Evolutionary conservation across 1,140 invertebrate genomes (phyloP), one percentile per base, ranked within the genome.

Genomic region (Spodoptera litura): DNA sequence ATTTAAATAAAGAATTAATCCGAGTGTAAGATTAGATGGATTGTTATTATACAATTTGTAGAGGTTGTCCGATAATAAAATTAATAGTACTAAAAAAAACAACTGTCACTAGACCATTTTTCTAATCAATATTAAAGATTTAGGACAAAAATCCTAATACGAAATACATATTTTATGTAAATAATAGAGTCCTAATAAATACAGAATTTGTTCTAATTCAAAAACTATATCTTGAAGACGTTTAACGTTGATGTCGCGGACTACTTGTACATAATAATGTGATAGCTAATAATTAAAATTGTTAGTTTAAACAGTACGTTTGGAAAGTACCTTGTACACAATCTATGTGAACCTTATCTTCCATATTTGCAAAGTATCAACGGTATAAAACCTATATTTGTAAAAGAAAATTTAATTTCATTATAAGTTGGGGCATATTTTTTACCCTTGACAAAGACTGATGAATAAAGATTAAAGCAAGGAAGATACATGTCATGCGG

Each of bases 371-470:
- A 38, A 62, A 44, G 49, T 61, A 52, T 49, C 58, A 56, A 74
- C 58, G 25, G 49, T 49, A 62, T 61, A 59, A 15, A 27, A 62
- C 12, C 51, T 15, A 49, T 64, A 15, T 44, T 44, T 44, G 38
- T 44, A 44, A 44, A 10, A 44, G 53, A 49, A 64, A 64, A 52
- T 52, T 64, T 75, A 8, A 38, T 62, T 75, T 75, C 13, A 62
- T 58, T 59, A 75, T 62, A 64, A 75, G 25, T 75, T 75, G 49
- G 72, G 68, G 74, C 58, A 13, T 49, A 31, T 59, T 49, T 73
- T 49, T 53, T 82, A 83, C 81, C 80, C 83, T 86, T 83, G 72
- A 76, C 75, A 83, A 88, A 89, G 88, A 89, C 88, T 89, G 86
- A 89, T 83, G 82, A 84, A 78, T 81, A 78, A 77, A 77, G 55